Percentiles rank a stretch among this genome's conserved stretches.
Conservation (phyloP, 2,113 vertebrate genomes). For the Ahaetulla prasina region DNA sequence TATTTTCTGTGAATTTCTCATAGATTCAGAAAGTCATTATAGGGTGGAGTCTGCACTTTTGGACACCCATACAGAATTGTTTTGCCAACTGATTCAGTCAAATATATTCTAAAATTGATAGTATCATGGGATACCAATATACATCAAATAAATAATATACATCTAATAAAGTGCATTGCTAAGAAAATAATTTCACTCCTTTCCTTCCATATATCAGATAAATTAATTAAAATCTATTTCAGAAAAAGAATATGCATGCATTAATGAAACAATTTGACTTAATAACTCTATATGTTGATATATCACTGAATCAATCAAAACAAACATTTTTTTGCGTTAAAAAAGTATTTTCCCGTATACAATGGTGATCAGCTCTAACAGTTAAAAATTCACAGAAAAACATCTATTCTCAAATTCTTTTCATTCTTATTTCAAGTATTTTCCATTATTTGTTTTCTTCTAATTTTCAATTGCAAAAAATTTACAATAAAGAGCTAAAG, state of each 20-base stretch:
- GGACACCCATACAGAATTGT: not conserved
- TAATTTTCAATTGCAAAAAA: conserved; percentile 45
- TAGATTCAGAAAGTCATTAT: not conserved
- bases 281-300: not conserved
- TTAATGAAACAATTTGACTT: not conserved
- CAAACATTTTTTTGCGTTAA: not conserved
- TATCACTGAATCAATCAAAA: not conserved
- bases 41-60: not conserved
- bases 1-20: not conserved
- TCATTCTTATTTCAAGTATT: conserved; percentile 4
- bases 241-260: not conserved
- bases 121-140: not conserved
- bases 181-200: not conserved
- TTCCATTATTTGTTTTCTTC: conserved; percentile 51
- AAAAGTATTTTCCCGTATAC: not conserved
- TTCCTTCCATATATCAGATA: not conserved
- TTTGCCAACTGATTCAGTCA: not conserved
- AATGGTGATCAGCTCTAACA: not conserved
- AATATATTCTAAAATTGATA: not conserved
- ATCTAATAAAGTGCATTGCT: not conserved
- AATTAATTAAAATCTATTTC: not conserved
- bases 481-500: conserved; percentile 58
- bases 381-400: not conserved
- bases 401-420: conserved; percentile 17
- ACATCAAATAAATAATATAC: not conserved